These are phyloP conservation scores for Eilema depressum DNA, from an alignment of 2,888 invertebrate species.

Conservation along the genomic window DNA sequence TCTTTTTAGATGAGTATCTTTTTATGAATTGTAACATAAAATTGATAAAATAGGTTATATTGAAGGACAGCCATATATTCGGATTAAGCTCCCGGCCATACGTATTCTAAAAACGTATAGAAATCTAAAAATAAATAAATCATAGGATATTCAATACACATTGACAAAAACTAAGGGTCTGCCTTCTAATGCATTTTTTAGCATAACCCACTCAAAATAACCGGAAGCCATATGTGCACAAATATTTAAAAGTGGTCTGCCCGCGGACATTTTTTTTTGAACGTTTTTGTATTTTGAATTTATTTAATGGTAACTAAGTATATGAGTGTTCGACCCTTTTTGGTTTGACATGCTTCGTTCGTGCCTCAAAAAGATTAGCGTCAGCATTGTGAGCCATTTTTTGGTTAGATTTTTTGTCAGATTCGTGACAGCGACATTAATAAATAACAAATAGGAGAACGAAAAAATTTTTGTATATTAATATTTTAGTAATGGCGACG, in stretches of 20 bases:
- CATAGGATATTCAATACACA: conserved; percentile 67
- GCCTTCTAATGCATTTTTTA: conserved; percentile 68
- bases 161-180: conserved; percentile 61
- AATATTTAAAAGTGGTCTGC: conserved; percentile 84
- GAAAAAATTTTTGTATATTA: conserved; percentile 69
- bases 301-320: conserved; percentile 85
- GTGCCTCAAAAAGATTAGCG: conserved; percentile 81
- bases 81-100: conserved; percentile 60
- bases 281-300: conserved; percentile 73
- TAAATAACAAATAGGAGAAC: conserved; percentile 79
- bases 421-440: conserved; percentile 78
- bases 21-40: conserved; percentile 30
- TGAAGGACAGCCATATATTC: conserved; percentile 59
- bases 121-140: conserved; percentile 59
- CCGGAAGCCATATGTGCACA: conserved; percentile 86
- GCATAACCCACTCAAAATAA: conserved; percentile 84
- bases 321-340: conserved; percentile 79
- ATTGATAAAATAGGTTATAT: conserved; percentile 33
- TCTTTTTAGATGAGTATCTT: conserved; percentile 26
- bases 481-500: conserved; percentile 66
- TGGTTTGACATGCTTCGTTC: conserved; percentile 74
- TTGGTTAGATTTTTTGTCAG: conserved; percentile 70
- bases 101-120: conserved; percentile 53
- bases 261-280: conserved; percentile 70
- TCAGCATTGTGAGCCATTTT: conserved; percentile 79